A percentile compares a stretch with the other conserved stretches of the same genome.
Conservation (phyloP, 2,888 invertebrate species). For the Abrostola triplasia region DNA sequence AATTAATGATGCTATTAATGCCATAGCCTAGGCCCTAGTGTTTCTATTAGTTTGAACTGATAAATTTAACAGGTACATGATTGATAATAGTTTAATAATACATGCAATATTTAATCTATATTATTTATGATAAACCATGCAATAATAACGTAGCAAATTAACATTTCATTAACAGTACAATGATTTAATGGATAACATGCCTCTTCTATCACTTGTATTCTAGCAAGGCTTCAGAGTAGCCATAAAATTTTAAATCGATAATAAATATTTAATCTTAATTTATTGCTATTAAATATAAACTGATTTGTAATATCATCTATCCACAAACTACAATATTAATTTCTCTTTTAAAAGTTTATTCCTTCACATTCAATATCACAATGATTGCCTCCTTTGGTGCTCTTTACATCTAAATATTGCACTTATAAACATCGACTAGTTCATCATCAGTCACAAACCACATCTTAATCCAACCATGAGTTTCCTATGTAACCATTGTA, state of each 20-base stretch:
- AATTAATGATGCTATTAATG: slow-evolving; percentile 36
- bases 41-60: slow-evolving; percentile 35
- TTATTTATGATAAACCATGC: slow-evolving; percentile 24
- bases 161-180: slow-evolving; percentile 31
- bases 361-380: slow-evolving; percentile 76
- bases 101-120: slow-evolving; percentile 18
- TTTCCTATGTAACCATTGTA: slow-evolving; percentile 42
- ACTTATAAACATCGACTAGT: slow-evolving; percentile 65
- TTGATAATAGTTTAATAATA: slow-evolving; percentile 22
- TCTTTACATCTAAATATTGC: slow-evolving; percentile 67
- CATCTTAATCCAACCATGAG: slow-evolving; percentile 41
- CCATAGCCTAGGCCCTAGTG: slow-evolving; percentile 46
- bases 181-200: slow-evolving; percentile 28
- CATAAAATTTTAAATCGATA: slow-evolving; percentile 21
- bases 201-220: slow-evolving; percentile 25
- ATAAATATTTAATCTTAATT: slow-evolving; percentile 29
- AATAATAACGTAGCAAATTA: slow-evolving; percentile 28
- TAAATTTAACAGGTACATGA: slow-evolving; percentile 39
- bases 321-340: slow-evolving; percentile 39
- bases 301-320: slow-evolving; percentile 38
- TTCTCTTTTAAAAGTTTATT: slow-evolving; percentile 56
- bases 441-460: slow-evolving; percentile 57
- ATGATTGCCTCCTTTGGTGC: slow-evolving; percentile 75
- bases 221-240: slow-evolving; percentile 40
- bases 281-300: slow-evolving; percentile 43